Evolutionary conservation across 2,888 invertebrate species (phyloP), one percentile per base, ranked within the genome.

Genomic region (Salpingus planirostris): DNA sequence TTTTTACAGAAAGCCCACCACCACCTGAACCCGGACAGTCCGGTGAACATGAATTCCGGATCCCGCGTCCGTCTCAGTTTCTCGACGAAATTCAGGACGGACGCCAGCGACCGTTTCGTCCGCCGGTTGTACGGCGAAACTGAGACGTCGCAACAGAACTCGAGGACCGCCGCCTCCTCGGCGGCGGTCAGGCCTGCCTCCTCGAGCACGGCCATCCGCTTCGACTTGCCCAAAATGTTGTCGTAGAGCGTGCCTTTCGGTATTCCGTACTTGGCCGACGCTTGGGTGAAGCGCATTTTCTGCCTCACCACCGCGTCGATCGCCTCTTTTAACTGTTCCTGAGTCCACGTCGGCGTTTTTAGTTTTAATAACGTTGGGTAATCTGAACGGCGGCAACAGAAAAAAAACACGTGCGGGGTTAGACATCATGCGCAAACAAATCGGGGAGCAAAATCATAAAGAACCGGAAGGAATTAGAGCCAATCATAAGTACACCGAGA

Each of bases 1-100:
- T 82, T 82, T 62, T 82, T 82, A 64, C 82, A 82, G 52, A 83
- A 83, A 1, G 82, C 82, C 83, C 83, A 83, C 83, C 83, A 83
- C 83, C 83, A 83, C 8, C 80, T 65, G 51, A 78, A 83, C 1
- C 81, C 81, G 12, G 76, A 74, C n/a, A 80, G 66, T n/a, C 79
- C 78, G 33, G 73, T 70, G 51, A 82, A 80, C 40, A 70, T 62
- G 55, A 82, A 82, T 40, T 67, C 69, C 2, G 80, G 78, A 36
- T 80, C 77, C 39, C 76, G 66, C 21, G 62, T 52, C 24, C 70
- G 66, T 47, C 72, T 66, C 34, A 83, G 55, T 46, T 73, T 75
- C 52, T 78, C 76, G n/a, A 82, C 80, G 50, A 71, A 82, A 27
- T 67, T 65, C 23, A 82, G 55, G 8, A 83, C 71, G 27, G 74